Percentiles rank a stretch among this genome's conserved stretches.
Conservation (phyloP, 2,888 invertebrate genomes). For the Cerastis leucographa region DNA sequence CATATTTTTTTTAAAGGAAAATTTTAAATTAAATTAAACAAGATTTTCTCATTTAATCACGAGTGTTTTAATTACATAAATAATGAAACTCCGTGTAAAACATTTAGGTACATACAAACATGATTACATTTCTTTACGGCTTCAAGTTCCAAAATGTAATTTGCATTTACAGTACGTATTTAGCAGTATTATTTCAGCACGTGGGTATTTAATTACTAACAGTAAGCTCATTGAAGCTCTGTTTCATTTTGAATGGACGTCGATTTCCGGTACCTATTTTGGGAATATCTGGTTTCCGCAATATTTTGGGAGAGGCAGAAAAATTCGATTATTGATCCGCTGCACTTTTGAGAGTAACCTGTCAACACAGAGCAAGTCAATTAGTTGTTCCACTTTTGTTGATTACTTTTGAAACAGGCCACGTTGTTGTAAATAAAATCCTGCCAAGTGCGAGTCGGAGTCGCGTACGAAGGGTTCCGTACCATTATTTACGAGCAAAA, state of each 20-base stretch:
- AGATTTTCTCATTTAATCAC: constrained; percentile 7
- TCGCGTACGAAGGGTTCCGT: too few species aligned
- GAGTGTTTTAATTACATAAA: constrained; percentile 18
- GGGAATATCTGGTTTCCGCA: constrained; percentile 1
- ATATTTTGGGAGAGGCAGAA: background rate
- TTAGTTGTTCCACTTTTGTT: background rate
- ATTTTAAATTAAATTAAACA: constrained; percentile 6
- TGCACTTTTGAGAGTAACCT: constrained; percentile 30
- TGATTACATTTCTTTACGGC: constrained; percentile 25
- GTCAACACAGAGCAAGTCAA: background rate
- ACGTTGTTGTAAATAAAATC: constrained; percentile 3
- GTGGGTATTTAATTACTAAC: constrained; percentile 38
- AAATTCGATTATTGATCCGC: constrained; percentile 19
- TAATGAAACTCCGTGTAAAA: constrained; percentile 7
- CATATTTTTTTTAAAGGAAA: constrained; percentile 4
- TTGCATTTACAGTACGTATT: constrained; percentile 32
- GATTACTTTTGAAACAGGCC: background rate
- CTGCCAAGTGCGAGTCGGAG: too few species aligned
- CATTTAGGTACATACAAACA: background rate
- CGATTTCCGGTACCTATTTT: constrained; percentile 30
- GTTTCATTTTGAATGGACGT: constrained; percentile 31
- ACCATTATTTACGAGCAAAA: too few species aligned
- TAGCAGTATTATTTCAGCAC: constrained; percentile 20
- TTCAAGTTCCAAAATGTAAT: constrained; percentile 29
- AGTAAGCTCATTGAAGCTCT: constrained; percentile 34